phyloP scores from a whole-genome alignment of 2,888 invertebrate species.

The Odontocerum albicorne region DNA sequence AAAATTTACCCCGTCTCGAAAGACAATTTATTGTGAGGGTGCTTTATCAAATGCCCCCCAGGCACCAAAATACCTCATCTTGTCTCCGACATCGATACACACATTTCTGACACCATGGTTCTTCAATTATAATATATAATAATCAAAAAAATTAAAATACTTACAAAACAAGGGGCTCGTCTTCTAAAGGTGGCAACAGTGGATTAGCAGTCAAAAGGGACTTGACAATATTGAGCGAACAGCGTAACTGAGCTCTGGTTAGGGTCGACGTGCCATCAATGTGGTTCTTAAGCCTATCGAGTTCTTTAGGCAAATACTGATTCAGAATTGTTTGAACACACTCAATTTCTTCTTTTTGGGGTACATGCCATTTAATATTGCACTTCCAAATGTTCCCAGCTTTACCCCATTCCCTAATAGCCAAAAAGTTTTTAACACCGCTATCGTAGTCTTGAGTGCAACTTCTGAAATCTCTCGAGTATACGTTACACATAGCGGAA shows the following conservation, averaged over 20 bases:
- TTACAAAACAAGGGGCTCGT: slow-evolving; percentile 60
- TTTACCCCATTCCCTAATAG: slow-evolving; percentile 81
- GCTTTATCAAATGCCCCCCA: too few species aligned
- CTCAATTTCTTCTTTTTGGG: slow-evolving; percentile 67
- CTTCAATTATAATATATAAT: too few species aligned
- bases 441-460: slow-evolving; percentile 61
- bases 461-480: slow-evolving; percentile 65
- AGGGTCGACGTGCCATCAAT: slow-evolving; percentile 54
- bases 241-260: slow-evolving; percentile 67
- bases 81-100: too few species aligned
- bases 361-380: slow-evolving; percentile 76
- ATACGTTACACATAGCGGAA: slow-evolving; percentile 61
- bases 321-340: slow-evolving; percentile 66
- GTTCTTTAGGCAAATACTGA: slow-evolving; percentile 66
- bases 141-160: slow-evolving; percentile 40
- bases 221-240: slow-evolving; percentile 67
- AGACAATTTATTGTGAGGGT: too few species aligned
- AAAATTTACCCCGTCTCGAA: too few species aligned
- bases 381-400: slow-evolving; percentile 66
- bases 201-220: slow-evolving; percentile 64
- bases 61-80: too few species aligned
- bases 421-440: slow-evolving; percentile 68
- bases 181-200: slow-evolving; percentile 71
- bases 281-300: slow-evolving; percentile 61
- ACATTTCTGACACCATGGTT: too few species aligned